These are phyloP conservation scores for Oxyura jamaicensis DNA, from an alignment of 2,113 vertebrate species.

Conservation along the genomic window DNA sequence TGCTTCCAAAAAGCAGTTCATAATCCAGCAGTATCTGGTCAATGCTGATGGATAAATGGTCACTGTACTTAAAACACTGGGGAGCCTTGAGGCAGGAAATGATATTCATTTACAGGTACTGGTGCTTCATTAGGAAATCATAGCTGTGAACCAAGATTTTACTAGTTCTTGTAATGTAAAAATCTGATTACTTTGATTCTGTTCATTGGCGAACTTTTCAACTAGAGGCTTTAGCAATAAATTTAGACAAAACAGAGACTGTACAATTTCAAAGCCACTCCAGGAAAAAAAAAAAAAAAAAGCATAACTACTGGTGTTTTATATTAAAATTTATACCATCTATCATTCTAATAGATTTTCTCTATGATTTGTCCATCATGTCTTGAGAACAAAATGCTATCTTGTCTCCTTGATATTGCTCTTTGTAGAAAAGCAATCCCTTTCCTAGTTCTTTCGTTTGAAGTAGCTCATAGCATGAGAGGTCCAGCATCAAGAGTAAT, in stretches of 20 bases:
- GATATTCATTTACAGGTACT: constrained; percentile 53
- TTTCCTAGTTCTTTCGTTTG: constrained; percentile 67
- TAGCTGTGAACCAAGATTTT: constrained; percentile 64
- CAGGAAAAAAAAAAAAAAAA: constrained; percentile 10
- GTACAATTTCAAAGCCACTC: constrained; percentile 68
- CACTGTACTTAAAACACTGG: constrained; percentile 10
- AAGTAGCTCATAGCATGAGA: constrained; percentile 70
- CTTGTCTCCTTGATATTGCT: constrained; percentile 68
- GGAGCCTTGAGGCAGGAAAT: constrained; percentile 52
- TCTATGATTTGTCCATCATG: constrained; percentile 71
- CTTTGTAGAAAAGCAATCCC: constrained; percentile 40
- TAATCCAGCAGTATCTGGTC: constrained; percentile 38
- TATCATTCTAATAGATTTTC: constrained; percentile 72
- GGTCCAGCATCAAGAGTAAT: constrained; percentile 66
- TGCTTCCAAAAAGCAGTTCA: constrained; percentile 17
- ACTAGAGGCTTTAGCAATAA: constrained; percentile 57
- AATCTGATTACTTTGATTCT: constrained; percentile 69
- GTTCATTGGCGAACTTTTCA: constrained; percentile 60
- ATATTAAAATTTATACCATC: constrained; percentile 74
- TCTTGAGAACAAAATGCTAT: constrained; percentile 69
- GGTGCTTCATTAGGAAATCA: constrained; percentile 58
- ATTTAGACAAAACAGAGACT: constrained; percentile 59
- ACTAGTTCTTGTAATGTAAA: constrained; percentile 56
- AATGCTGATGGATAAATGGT: constrained; percentile 4
- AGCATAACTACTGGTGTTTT: constrained; percentile 49